A percentile compares a stretch with the other conserved stretches of the same genome.
Conservation (phyloP, 2,888 invertebrate species). For the Nymphalis c-album region DNA sequence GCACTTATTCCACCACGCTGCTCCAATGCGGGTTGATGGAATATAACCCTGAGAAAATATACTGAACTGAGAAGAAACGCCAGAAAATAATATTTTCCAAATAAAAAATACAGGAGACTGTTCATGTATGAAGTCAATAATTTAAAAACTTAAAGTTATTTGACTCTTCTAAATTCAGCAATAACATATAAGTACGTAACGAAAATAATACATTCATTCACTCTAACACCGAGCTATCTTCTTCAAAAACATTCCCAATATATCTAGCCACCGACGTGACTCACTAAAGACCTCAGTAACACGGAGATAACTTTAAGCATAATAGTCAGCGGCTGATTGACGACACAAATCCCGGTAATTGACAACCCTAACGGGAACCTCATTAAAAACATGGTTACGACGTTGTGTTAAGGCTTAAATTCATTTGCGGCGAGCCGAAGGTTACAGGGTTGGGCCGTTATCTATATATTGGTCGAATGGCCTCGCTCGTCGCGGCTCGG, state of each 20-base stretch:
- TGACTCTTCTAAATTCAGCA: background rate
- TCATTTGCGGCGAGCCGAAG: conserved; percentile 36
- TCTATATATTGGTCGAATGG: conserved; percentile 60
- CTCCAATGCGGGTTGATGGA: too few species aligned
- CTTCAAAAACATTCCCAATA: conserved; percentile 11
- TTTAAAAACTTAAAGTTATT: too few species aligned
- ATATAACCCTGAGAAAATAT: too few species aligned
- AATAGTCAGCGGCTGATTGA: conserved; percentile 37
- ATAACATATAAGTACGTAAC: background rate
- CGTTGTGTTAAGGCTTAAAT: conserved; percentile 30
- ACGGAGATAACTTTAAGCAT: conserved; percentile 29
- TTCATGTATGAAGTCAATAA: too few species aligned
- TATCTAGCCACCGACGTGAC: conserved; percentile 19
- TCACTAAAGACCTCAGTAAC: conserved; percentile 23
- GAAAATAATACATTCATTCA: too few species aligned
- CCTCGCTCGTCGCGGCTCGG: conserved; percentile 48
- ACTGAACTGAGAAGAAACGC: too few species aligned
- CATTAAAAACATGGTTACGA: conserved; percentile 25
- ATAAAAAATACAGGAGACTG: too few species aligned
- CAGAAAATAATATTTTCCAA: too few species aligned
- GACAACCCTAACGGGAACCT: conserved; percentile 33
- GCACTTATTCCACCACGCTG: too few species aligned
- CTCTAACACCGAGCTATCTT: background rate
- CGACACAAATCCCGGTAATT: conserved; percentile 36
- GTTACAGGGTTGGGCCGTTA: conserved; percentile 66